These are phyloP conservation scores for Piprites chloris DNA, from an alignment of 2,113 vertebrate genomes.

Conservation along the genomic window DNA sequence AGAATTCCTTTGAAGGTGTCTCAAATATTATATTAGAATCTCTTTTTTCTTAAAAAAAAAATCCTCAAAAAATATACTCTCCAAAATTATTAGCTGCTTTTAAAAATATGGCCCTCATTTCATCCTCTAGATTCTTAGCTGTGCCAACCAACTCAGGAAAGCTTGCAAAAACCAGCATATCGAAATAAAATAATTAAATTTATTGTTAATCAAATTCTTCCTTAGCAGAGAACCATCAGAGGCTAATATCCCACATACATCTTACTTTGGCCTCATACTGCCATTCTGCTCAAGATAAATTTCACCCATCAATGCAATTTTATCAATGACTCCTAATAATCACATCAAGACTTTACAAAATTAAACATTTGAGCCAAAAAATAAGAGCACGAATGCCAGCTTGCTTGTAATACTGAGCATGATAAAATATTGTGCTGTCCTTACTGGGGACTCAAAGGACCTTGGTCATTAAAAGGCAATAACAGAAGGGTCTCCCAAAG, in stretches of 20 bases:
- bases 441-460: not conserved
- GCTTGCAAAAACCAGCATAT: not conserved
- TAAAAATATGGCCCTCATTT: not conserved
- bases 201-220: slow-evolving; percentile 3
- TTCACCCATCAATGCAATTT: not conserved
- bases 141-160: not conserved
- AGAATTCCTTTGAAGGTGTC: not conserved
- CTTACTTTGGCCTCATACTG: not conserved
- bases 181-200: slow-evolving; percentile 16
- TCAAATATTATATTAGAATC: not conserved
- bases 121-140: not conserved
- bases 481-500: not conserved
- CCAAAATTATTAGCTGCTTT: not conserved
- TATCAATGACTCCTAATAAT: slow-evolving; percentile 25
- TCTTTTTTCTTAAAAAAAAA: not conserved
- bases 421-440: not conserved
- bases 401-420: not conserved
- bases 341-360: not conserved
- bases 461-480: not conserved
- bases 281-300: slow-evolving; percentile 35
- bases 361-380: slow-evolving; percentile 12
- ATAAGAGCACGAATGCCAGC: not conserved
- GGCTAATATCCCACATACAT: slow-evolving; percentile 39
- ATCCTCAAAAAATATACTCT: not conserved
- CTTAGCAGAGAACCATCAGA: not conserved